Conservation (phyloP, 35 echinoderm and acorn worm genomes). For the Apostichopus californicus region DNA sequence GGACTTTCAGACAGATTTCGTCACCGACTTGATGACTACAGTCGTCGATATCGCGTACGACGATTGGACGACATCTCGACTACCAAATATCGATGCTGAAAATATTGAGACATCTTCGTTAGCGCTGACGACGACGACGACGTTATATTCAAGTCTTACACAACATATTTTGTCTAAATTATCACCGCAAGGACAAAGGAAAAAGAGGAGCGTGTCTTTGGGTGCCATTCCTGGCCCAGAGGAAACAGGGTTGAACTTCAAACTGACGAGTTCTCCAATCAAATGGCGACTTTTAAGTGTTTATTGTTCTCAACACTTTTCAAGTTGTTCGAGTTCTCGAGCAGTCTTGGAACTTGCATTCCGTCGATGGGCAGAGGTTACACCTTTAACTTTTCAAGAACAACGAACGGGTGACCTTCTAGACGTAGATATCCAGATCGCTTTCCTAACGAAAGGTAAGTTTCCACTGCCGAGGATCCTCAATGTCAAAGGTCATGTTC, state of each 20-base stretch:
- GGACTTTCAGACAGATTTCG: constrained; percentile 17
- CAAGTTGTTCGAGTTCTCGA: constrained; percentile 7
- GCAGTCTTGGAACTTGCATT: constrained; percentile 69
- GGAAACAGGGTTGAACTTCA: constrained; percentile 11
- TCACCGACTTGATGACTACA: constrained; percentile 61
- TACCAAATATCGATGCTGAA: neutral
- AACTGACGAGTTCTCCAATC: constrained; percentile 30
- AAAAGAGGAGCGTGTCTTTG: neutral
- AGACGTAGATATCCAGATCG: constrained; percentile 78
- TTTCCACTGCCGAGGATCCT: neutral
- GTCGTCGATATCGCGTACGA: constrained; percentile 23
- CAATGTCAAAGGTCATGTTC: neutral
- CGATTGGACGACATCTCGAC: constrained; percentile 9
- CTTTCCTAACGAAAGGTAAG: constrained; percentile 70
- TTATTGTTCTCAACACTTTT: constrained; percentile 49
- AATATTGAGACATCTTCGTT: neutral
- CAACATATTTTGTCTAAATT: constrained; percentile 10
- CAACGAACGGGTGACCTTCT: constrained; percentile 52
- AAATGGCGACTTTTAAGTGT: constrained; percentile 72
- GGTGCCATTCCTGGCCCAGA: neutral
- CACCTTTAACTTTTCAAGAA: constrained; percentile 78
- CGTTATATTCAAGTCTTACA: neutral
- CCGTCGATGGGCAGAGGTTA: constrained; percentile 88
- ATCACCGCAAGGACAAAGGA: neutral
- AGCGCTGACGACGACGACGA: constrained; percentile 30